These are phyloP conservation scores for Anolis carolinensis DNA, from an alignment of 2,113 vertebrate species.

Conservation along the genomic window DNA sequence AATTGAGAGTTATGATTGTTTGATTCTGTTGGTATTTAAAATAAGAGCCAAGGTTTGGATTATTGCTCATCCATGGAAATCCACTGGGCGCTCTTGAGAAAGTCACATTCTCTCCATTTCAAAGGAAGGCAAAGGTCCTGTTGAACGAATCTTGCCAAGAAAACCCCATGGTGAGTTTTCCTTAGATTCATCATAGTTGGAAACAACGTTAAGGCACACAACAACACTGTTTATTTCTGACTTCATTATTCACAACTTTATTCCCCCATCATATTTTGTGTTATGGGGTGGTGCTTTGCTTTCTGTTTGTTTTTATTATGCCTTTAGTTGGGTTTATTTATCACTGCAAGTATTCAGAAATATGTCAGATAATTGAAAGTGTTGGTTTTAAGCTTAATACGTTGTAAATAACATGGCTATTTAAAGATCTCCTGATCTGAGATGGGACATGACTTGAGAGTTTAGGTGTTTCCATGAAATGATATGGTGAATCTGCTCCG, in stretches of 20 bases:
- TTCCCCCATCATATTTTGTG: background rate
- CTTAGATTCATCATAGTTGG: too few relatives aligned
- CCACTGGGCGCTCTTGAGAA: too few relatives aligned
- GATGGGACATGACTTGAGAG: background rate
- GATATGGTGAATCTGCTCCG: too few relatives aligned
- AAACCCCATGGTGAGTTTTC: too few relatives aligned
- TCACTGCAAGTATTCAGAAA: background rate
- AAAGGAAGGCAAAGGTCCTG: too few relatives aligned
- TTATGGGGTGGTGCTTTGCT: background rate
- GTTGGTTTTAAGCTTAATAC: background rate
- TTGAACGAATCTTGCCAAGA: too few relatives aligned
- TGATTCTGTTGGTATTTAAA: background rate
- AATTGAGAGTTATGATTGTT: background rate
- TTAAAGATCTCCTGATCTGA: background rate
- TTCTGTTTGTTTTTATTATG: background rate
- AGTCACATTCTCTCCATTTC: too few relatives aligned
- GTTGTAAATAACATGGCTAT: background rate
- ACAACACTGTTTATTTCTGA: background rate
- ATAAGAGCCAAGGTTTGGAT: too few relatives aligned
- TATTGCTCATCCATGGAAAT: too few relatives aligned
- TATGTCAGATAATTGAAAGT: background rate
- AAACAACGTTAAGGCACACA: too few relatives aligned
- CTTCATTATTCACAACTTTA: background rate
- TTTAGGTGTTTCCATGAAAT: background rate
- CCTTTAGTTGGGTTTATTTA: background rate